These are phyloP conservation scores for Hippocampus mohnikei DNA, from an alignment of 2,113 vertebrate genomes.

Conservation along the genomic window DNA sequence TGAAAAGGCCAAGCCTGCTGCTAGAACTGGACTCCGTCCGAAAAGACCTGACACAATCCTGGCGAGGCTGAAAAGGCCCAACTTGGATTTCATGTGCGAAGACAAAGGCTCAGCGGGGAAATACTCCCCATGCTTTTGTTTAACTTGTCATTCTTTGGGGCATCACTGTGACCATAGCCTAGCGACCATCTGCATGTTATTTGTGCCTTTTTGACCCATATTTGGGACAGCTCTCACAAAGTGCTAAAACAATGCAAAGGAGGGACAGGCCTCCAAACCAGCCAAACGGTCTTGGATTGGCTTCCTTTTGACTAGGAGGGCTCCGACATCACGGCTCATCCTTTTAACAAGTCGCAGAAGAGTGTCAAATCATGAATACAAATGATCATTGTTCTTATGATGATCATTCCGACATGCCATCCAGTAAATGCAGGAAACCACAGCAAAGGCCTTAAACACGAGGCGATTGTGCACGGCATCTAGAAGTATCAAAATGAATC, in stretches of 20 bases:
- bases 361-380: constrained; percentile 12
- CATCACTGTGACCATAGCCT: constrained; percentile 74
- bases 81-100: constrained; percentile 76
- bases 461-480: neutral
- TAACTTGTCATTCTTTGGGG: constrained; percentile 76
- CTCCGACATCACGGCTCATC: constrained; percentile 57
- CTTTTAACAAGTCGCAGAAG: constrained; percentile 36
- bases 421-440: neutral
- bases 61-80: constrained; percentile 75
- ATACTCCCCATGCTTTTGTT: constrained; percentile 78
- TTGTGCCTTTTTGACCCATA: constrained; percentile 75
- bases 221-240: constrained; percentile 72
- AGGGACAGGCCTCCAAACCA: constrained; percentile 51
- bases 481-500: neutral
- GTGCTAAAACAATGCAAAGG: constrained; percentile 68
- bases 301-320: constrained; percentile 49
- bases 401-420: neutral
- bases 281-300: constrained; percentile 67
- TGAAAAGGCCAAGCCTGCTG: constrained; percentile 73
- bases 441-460: neutral
- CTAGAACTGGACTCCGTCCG: constrained; percentile 70
- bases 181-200: constrained; percentile 78
- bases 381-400: neutral
- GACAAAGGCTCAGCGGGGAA: constrained; percentile 74
- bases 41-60: constrained; percentile 74